Percentiles rank a stretch among this genome's conserved stretches.
These are phyloP conservation scores for Branchipolynoe longqiensis DNA, from an alignment of 2,888 invertebrate genomes.

Conservation along the genomic window DNA sequence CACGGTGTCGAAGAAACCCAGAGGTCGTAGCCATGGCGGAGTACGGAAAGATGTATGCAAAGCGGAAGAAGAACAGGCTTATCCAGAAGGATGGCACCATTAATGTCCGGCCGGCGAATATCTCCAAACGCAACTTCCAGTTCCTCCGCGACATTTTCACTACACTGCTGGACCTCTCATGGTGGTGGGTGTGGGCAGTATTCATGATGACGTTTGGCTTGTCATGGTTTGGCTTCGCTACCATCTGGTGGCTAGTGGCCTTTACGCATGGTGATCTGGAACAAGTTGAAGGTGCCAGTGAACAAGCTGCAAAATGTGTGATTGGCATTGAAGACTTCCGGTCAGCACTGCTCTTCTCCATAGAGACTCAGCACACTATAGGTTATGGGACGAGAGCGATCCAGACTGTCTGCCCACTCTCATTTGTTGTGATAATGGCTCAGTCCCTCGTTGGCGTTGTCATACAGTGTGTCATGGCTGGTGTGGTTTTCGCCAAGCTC, in stretches of 20 bases:
- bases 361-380: constrained; percentile 71
- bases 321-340: constrained; percentile 67
- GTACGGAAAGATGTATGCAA: constrained; percentile 59
- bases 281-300: not conserved
- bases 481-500: constrained; percentile 94
- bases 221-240: constrained; percentile 53
- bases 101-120: constrained; percentile 24
- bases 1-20: not conserved
- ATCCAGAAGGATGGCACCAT: constrained; percentile 47
- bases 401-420: constrained; percentile 78
- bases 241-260: constrained; percentile 56
- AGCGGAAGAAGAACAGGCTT: constrained; percentile 60
- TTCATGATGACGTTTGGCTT: constrained; percentile 21
- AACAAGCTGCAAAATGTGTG: constrained; percentile 54
- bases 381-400: constrained; percentile 68
- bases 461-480: constrained; percentile 87
- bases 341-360: constrained; percentile 68
- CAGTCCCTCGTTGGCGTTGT: constrained; percentile 94
- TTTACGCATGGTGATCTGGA: constrained; percentile 29
- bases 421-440: constrained; percentile 93
- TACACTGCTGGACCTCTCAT: constrained; percentile 43
- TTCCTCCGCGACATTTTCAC: constrained; percentile 54
- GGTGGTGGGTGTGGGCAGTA: constrained; percentile 34
- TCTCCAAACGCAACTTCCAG: not conserved
- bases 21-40: constrained; percentile 44